Percentiles rank a stretch among this genome's conserved stretches.
These are phyloP conservation scores for Pherbina coryleti DNA, from an alignment of 2,888 invertebrate species.

Conservation along the genomic window DNA sequence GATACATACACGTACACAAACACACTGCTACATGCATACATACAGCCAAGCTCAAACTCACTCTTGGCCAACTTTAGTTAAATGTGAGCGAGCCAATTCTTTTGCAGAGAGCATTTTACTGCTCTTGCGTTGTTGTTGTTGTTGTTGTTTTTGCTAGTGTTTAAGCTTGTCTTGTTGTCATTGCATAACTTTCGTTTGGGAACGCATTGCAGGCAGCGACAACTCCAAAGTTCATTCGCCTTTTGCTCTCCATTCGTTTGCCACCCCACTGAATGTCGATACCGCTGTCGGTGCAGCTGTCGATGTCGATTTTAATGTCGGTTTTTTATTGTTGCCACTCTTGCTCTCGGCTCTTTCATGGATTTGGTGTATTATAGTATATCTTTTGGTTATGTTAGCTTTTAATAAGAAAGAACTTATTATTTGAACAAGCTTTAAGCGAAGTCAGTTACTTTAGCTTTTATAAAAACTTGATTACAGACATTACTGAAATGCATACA, in stretches of 20 bases:
- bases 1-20: not conserved
- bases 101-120: not conserved
- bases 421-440: too few relatives aligned
- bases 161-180: conserved; percentile 49
- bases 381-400: too few relatives aligned
- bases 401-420: too few relatives aligned
- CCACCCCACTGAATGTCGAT: not conserved
- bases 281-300: too few relatives aligned
- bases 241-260: conserved; percentile 64
- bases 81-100: not conserved
- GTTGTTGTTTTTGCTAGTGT: conserved; percentile 37
- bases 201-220: conserved; percentile 21
- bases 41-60: not conserved
- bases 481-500: too few relatives aligned
- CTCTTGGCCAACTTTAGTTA: conserved; percentile 10
- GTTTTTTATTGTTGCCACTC: not conserved
- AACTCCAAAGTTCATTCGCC: conserved; percentile 66
- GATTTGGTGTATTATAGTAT: not conserved
- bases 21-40: not conserved
- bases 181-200: conserved; percentile 66
- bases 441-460: too few relatives aligned
- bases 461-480: too few relatives aligned
- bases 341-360: conserved; percentile 4
- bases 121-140: conserved; percentile 1
- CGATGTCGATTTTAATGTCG: not conserved